Conservation (phyloP, 2,888 invertebrate genomes). For the Lamellibrachia columna region DNA sequence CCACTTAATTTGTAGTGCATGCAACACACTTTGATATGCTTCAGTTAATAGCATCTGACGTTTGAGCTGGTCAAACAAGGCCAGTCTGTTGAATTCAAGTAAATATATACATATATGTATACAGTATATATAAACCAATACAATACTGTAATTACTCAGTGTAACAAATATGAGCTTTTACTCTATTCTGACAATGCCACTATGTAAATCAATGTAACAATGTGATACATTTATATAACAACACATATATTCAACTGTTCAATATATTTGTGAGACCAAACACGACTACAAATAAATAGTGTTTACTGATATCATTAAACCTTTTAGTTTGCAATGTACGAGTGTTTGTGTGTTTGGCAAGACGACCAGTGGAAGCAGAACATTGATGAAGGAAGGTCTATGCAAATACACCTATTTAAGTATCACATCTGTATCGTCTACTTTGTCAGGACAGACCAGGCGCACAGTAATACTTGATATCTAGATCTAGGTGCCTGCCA, state of each 20-base stretch:
- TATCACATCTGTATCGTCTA: background rate
- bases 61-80: background rate
- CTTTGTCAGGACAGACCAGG: background rate
- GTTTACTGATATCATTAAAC: background rate
- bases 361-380: background rate
- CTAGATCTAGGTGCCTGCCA: no score
- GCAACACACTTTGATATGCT: background rate
- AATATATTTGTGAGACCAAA: background rate
- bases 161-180: background rate
- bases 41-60: background rate
- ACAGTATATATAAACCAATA: background rate
- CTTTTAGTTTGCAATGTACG: background rate
- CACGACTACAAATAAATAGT: background rate
- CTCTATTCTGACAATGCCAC: background rate
- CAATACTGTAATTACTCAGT: background rate
- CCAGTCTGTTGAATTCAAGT: background rate
- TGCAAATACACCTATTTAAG: background rate
- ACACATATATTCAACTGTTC: background rate
- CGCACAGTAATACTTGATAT: background rate
- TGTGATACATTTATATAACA: background rate
- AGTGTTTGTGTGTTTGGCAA: background rate
- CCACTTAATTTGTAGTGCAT: background rate
- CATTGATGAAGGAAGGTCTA: background rate
- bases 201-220: background rate
- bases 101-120: background rate